Conservation (phyloP, 2,113 vertebrate species). For the Gallinago undulata region DNA sequence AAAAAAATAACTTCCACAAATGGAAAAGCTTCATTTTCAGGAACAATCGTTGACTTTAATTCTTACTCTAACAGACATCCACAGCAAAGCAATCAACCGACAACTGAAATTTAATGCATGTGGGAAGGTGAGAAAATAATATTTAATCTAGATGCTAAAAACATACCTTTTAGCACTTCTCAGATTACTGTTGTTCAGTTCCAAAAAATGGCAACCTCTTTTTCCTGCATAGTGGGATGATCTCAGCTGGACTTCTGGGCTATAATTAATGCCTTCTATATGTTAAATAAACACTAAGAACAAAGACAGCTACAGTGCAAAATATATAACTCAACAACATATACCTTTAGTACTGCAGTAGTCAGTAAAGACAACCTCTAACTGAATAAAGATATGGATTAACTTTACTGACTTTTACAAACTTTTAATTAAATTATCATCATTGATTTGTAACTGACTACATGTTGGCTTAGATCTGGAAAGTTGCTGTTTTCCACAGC, state of each 20-base stretch:
- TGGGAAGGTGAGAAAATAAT: conserved; percentile 21
- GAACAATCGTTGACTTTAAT: neutral
- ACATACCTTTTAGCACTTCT: conserved; percentile 15
- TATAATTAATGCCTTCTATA: conserved; percentile 2
- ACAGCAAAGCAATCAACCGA: neutral
- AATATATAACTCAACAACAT: neutral
- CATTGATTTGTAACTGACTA: neutral
- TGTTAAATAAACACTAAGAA: neutral
- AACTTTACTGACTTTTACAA: neutral
- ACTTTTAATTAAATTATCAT: neutral
- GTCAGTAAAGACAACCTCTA: neutral
- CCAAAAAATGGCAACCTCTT: conserved; percentile 31
- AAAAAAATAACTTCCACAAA: neutral
- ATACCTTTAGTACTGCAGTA: neutral
- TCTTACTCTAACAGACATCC: neutral
- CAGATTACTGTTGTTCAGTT: neutral
- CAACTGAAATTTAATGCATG: conserved; percentile 8
- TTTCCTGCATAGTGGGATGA: neutral
- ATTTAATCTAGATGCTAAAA: neutral
- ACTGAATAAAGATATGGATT: neutral
- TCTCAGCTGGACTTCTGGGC: conserved; percentile 30
- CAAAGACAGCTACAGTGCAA: neutral
- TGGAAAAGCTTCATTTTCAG: neutral
- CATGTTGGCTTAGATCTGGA: neutral
- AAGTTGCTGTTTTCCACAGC: neutral